These are phyloP conservation scores for Amphimallon solstitiale DNA, from an alignment of 2,888 invertebrate genomes.

Conservation along the genomic window DNA sequence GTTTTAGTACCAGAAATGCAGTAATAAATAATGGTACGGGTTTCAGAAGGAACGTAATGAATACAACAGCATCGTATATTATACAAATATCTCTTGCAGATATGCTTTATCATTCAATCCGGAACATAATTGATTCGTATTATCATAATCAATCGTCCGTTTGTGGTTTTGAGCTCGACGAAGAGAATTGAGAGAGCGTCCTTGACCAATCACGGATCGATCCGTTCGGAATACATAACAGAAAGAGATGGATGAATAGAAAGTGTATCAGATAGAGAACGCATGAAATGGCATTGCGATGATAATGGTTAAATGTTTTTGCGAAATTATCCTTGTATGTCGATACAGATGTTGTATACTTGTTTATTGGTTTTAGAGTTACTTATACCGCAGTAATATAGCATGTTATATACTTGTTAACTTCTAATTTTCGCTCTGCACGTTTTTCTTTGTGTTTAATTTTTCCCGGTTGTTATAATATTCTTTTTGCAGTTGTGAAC, in stretches of 20 bases:
- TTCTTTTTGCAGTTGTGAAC: too few species aligned
- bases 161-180: constrained; percentile 7
- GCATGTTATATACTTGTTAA: too few species aligned
- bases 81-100: neutral
- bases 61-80: neutral
- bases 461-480: too few species aligned
- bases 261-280: neutral
- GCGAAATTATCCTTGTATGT: too few species aligned
- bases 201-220: constrained; percentile 15
- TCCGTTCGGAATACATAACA: neutral
- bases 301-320: too few species aligned
- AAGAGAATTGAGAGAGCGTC: neutral
- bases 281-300: neutral
- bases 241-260: neutral
- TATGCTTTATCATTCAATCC: constrained; percentile 18
- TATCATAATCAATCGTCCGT: constrained; percentile 28
- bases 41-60: neutral
- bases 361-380: too few species aligned
- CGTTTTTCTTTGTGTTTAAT: too few species aligned
- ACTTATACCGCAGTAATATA: too few species aligned
- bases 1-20: too few species aligned
- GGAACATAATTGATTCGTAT: constrained; percentile 19
- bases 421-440: too few species aligned
- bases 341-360: too few species aligned
- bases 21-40: too few species aligned